Evolutionary conservation across 2,888 invertebrate genomes (phyloP), one percentile per base, ranked within the genome.

Genomic region (Branchipolynoe longqiensis): DNA sequence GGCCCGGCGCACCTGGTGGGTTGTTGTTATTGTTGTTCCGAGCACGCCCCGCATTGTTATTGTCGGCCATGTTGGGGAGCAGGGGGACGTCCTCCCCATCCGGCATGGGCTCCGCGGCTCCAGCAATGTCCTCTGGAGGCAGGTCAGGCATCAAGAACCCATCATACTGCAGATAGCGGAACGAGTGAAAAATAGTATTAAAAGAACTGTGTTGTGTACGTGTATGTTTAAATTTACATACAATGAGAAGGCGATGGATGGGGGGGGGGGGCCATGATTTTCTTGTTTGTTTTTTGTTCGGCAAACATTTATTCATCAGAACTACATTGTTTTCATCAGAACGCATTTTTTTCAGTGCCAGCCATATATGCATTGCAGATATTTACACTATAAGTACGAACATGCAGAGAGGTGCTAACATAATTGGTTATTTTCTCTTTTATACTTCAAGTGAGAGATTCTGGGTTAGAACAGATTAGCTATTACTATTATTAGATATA

Each of bases 1-100:
- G 84, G 12, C 62, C 84, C 6, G 18, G 28, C 41, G 41, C 25
- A 8, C 41, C 48, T n/a, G n/a, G n/a, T 28, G 18, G 18, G n/a
- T 69, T 25, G 41, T 83, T 84, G 59, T 84, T 84, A 78, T 84
- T 84, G 48, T 84, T 74, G 59, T 69, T 82, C 12, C 59, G 82
- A 36, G 82, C 59, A 3, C 58, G 59, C 1, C 59, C 56, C 6
- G 82, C 58, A 22, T 56, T 58, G 58, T 56, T 82, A 58, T 56
- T 82, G 82, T 59, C 56, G 1, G 82, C 59, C 58, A 56, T 82
- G 33, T 56, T 58, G 82, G 56, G 56, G 33, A 59, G 14, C 0
- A 38, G 48, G 48, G 31, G 48, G 48, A 78, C n/a, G 48, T 25
- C 28, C 25, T 1, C 41, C n/a, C n/a, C n/a, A 1, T 82, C 82